Evolutionary conservation across 2,797 vertebrate species (phyloP).

Genomic region (Coendou prehensilis): DNA sequence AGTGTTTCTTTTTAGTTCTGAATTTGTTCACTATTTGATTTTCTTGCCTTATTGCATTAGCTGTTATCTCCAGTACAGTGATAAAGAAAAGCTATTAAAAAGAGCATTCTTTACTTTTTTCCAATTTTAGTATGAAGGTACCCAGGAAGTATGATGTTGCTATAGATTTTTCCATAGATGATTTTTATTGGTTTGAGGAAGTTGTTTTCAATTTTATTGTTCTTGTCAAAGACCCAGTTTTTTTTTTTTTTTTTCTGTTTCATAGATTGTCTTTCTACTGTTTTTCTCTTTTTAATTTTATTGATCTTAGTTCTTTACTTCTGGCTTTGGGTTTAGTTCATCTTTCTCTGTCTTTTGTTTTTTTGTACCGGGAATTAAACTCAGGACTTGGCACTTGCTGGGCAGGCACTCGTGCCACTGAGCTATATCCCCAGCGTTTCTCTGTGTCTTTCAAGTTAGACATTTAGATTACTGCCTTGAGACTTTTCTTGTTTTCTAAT

Average conservation of each 20-base stretch:
- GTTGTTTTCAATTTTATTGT: neutral
- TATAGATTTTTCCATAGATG: neutral
- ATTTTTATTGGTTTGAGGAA: neutral
- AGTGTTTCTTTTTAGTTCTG: neutral
- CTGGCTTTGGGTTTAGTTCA: neutral
- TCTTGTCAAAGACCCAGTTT: neutral
- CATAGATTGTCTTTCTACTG: neutral
- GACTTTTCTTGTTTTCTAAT: neutral
- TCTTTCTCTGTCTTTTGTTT: neutral
- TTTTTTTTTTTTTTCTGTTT: neutral
- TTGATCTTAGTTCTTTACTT: neutral
- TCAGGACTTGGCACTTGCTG: too few relatives aligned
- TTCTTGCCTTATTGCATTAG: neutral
- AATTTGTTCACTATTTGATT: neutral
- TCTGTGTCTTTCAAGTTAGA: neutral
- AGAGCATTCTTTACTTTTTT: neutral
- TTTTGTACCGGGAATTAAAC: too few relatives aligned
- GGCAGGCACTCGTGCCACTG: too few relatives aligned
- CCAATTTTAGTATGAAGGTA: neutral
- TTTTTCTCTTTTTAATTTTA: neutral
- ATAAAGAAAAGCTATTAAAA: neutral
- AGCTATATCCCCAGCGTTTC: neutral
- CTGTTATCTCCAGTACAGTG: neutral
- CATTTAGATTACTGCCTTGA: neutral
- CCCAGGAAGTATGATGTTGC: neutral